These are phyloP conservation scores for Anniella stebbinsi DNA, from an alignment of 2,797 vertebrate species.

Conservation along the genomic window DNA sequence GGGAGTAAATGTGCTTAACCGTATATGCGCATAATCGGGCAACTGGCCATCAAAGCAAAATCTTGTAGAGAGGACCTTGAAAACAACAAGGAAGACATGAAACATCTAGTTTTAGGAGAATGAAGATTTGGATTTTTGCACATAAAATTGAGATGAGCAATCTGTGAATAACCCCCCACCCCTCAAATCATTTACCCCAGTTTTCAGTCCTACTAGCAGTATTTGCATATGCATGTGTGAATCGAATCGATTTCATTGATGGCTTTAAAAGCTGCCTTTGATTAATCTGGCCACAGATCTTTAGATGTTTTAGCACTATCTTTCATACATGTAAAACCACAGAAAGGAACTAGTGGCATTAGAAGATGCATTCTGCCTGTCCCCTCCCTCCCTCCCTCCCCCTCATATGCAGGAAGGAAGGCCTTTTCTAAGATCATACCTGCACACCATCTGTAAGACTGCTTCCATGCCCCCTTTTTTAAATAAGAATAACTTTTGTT, in stretches of 20 bases:
- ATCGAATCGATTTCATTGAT: no score
- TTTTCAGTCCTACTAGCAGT: not conserved
- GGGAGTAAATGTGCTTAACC: no score
- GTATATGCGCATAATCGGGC: no score
- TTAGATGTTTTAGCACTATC: not conserved
- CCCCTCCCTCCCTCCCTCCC: no score
- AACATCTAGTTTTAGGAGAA: not conserved
- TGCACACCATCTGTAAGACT: not conserved
- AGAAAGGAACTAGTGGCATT: not conserved
- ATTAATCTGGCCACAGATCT: not conserved
- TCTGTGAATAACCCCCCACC: not conserved
- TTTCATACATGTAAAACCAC: not conserved
- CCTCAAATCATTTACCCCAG: not conserved
- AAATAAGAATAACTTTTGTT: not conserved
- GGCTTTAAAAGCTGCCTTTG: no score
- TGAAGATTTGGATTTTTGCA: not conserved
- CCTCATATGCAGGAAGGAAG: not conserved
- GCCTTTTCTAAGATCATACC: not conserved
- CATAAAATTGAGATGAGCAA: not conserved
- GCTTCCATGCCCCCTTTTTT: not conserved
- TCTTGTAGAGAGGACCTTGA: no score
- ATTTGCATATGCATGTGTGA: no score
- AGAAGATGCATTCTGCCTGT: not conserved
- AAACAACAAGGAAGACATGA: not conserved
- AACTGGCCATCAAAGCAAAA: no score